These are phyloP conservation scores for Oryzias javanicus DNA, from an alignment of 2,113 vertebrate genomes.

Conservation along the genomic window DNA sequence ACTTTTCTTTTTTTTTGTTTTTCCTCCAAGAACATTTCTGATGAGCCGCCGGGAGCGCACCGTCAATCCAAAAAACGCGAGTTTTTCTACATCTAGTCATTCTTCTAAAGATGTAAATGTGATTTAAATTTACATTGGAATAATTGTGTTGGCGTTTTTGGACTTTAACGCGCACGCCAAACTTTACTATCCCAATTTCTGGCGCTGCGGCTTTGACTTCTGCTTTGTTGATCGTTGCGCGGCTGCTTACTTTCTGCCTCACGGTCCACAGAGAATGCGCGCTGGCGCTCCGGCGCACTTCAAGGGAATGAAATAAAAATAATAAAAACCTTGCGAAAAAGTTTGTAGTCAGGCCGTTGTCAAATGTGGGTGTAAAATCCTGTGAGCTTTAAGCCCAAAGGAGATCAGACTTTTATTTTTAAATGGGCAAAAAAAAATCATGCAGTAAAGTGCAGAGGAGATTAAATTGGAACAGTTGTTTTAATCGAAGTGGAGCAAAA, in stretches of 20 bases:
- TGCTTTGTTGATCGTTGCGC: constrained; percentile 1
- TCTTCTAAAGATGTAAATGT: constrained; percentile 25
- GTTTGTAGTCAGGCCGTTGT: too few species aligned
- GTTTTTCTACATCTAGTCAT: constrained; percentile 43
- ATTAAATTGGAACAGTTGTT: too few species aligned
- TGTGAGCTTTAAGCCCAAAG: too few species aligned
- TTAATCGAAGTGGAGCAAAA: too few species aligned
- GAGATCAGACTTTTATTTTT: too few species aligned
- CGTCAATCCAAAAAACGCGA: constrained; percentile 25
- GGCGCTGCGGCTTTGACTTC: constrained; percentile 9
- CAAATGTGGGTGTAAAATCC: too few species aligned
- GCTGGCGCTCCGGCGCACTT: background rate
- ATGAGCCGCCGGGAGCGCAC: constrained; percentile 46
- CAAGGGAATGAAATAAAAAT: too few species aligned
- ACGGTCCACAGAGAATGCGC: background rate
- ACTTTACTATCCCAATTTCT: constrained; percentile 39
- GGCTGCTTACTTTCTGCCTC: constrained; percentile 21
- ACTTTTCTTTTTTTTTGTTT: constrained; percentile 8
- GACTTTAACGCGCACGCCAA: constrained; percentile 28
- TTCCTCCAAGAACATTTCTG: constrained; percentile 20
- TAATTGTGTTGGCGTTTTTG: constrained; percentile 32
- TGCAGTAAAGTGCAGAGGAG: background rate
- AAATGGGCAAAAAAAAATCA: background rate
- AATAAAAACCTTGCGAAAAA: too few species aligned
- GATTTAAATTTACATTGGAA: constrained; percentile 32